Evolutionary conservation across 2,888 invertebrate genomes (phyloP).

Genomic region (Conchocele bisecta): DNA sequence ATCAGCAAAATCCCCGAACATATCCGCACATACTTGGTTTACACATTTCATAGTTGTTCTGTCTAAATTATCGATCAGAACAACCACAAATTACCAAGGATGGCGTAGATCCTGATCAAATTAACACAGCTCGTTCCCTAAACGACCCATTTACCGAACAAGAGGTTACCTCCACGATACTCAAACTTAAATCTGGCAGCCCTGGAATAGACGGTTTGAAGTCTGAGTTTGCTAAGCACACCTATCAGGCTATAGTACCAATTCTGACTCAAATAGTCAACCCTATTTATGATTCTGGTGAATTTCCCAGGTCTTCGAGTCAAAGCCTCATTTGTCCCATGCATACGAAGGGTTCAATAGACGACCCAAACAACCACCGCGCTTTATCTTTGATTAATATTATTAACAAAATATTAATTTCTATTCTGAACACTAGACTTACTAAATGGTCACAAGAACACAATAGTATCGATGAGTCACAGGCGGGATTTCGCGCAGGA

Average conservation of each 20-base stretch:
- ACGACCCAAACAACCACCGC: constrained; percentile 9
- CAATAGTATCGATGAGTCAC: constrained; percentile 14
- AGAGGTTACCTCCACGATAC: neutral
- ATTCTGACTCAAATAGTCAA: constrained; percentile 3
- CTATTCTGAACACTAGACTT: constrained; percentile 3
- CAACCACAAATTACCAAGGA: too few species aligned
- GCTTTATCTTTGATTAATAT: constrained; percentile 21
- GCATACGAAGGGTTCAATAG: constrained; percentile 14
- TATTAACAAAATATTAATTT: constrained; percentile 7
- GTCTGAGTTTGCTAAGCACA: constrained; percentile 7
- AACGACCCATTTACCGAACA: constrained; percentile 5
- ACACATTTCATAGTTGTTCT: too few species aligned
- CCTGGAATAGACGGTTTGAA: neutral
- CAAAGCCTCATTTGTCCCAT: constrained; percentile 11
- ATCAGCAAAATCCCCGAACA: too few species aligned
- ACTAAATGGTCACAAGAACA: constrained; percentile 10
- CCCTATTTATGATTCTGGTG: constrained; percentile 10
- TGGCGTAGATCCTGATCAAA: too few species aligned
- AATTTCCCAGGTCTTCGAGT: constrained; percentile 1
- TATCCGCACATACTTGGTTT: too few species aligned
- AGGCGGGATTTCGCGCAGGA: constrained; percentile 18
- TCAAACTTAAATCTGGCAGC: constrained; percentile 10
- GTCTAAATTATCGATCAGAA: too few species aligned
- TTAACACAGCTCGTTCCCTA: neutral
- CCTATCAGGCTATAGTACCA: constrained; percentile 2